Evolutionary conservation across 1,140 invertebrate species (phyloP).

Genomic region (Drosophila micromelanica): DNA sequence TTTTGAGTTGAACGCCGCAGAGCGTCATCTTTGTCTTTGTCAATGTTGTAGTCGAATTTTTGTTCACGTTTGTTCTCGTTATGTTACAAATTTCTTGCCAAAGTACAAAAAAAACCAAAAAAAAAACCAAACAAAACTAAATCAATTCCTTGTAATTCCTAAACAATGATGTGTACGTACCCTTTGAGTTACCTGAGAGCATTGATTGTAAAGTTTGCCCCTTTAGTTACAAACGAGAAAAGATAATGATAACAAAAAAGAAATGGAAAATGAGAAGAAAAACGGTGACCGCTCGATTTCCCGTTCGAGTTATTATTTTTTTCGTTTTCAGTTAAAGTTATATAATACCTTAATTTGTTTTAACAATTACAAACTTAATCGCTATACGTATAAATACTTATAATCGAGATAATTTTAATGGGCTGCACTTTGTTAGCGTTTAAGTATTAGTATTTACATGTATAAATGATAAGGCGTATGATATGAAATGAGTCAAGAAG

Average conservation of each 20-base stretch:
- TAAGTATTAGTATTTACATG: conserved; percentile 33
- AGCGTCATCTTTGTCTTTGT: conserved; percentile 50
- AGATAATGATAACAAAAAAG: conserved; percentile 1
- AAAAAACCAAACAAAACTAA: conserved; percentile 49
- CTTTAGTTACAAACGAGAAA: conserved; percentile 27
- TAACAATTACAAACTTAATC: conserved; percentile 16
- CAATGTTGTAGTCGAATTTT: conserved; percentile 81
- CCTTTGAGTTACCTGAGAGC: conserved; percentile 64
- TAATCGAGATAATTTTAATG: conserved; percentile 30
- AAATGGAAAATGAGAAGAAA: conserved; percentile 11
- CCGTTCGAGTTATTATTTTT: conserved; percentile 28
- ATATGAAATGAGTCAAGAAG: conserved; percentile 28
- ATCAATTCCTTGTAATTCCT: conserved; percentile 80
- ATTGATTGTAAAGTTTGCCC: conserved; percentile 28
- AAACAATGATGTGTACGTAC: conserved; percentile 50
- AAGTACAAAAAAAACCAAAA: conserved; percentile 69
- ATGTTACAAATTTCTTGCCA: conserved; percentile 79
- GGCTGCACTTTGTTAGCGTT: conserved; percentile 51
- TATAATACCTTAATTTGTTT: conserved; percentile 19
- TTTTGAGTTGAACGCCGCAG: conserved; percentile 66
- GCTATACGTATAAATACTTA: conserved; percentile 9
- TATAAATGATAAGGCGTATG: conserved; percentile 33
- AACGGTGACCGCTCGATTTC: conserved; percentile 13
- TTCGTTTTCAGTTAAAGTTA: conserved; percentile 41
- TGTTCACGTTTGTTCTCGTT: conserved; percentile 82